Evolutionary conservation across 2,797 vertebrate species (phyloP), one percentile per base, ranked within the genome.

Genomic region (Zalophus californianus): DNA sequence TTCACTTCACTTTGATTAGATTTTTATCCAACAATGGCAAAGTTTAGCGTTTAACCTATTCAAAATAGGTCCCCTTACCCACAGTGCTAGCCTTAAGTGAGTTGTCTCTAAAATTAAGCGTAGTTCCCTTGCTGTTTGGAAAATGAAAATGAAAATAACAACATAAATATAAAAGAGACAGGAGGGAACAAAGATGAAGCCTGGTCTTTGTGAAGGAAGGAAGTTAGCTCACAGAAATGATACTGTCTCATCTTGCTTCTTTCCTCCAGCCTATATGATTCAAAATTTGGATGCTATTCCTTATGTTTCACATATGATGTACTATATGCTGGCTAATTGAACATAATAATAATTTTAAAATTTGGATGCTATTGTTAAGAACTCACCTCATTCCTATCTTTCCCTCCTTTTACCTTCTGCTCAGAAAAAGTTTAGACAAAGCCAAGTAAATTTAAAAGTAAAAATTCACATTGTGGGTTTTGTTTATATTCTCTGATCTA

Each of bases 71-170:
- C 44, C 56, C 50, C 38, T 82, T 94, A 21, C 25, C 25, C 25
- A 86, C 2, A 44, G 27, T 52, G 10, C 14, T 96, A 85, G 15
- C 23, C 96, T 90, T 60, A 96, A 84, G 38, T n/a, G 72, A 94
- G 58, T 14, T 25, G 41, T 44, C 11, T 91, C 27, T 95, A 85
- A 95, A 95, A 89, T 86, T 91, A 84, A 85, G 48, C 5, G 44
- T 75, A 70, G 84, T 75, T 97, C 9, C 52, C 86, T 79, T 90
- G 32, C 21, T 90, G 5, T 7, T 91, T 84, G 54, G 38, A n/a
- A 96, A 91, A 54, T 79, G 10, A 96, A 96, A 86, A 96, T 41
- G 8, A 96, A 96, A 85, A 96, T 58, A 90, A 94, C 86, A 90
- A 94, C 86, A 77, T 56, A 73, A 86, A 93, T 70, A 54, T 79